Evolutionary conservation across 2,797 vertebrate genomes (phyloP).

Genomic region (Chrysolophus pictus): DNA sequence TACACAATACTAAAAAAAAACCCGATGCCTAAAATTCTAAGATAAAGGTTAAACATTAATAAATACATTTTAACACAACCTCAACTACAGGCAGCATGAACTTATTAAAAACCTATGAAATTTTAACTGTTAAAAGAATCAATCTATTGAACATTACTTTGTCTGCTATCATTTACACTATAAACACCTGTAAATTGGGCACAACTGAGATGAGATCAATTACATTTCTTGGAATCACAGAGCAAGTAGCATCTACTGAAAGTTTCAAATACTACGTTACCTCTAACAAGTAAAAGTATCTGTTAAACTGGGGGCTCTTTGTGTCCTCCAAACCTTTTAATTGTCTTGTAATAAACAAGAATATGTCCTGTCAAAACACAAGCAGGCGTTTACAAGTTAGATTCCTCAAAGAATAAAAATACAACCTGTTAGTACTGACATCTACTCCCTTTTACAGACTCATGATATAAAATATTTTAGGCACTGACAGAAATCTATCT

Average conservation of each 20-base stretch:
- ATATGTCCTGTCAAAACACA: slow-evolving; percentile 91
- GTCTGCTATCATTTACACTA: neutral
- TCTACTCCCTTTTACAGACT: neutral
- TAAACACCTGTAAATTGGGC: neutral
- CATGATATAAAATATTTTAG: neutral
- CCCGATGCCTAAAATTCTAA: neutral
- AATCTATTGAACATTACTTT: neutral
- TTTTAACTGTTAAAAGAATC: neutral
- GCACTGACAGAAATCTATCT: neutral
- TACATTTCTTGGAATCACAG: neutral
- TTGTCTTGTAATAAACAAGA: slow-evolving; percentile 99
- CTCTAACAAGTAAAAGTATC: slow-evolving; percentile 99
- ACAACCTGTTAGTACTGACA: neutral
- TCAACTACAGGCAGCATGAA: neutral
- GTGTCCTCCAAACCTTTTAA: slow-evolving; percentile 98
- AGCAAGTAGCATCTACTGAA: neutral
- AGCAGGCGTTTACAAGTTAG: slow-evolving; percentile 43
- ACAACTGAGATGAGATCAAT: neutral
- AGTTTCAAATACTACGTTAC: slow-evolving; percentile 75
- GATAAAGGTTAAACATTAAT: neutral
- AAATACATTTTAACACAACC: neutral
- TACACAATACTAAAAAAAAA: neutral
- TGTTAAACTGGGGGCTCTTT: slow-evolving; percentile 99
- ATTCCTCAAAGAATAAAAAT: neutral
- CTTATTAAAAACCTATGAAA: neutral